Percentiles rank a stretch among this genome's conserved stretches.
Evolutionary conservation across 2,797 vertebrate genomes (phyloP).

Genomic region (Percopsis omiscomaycus): DNA sequence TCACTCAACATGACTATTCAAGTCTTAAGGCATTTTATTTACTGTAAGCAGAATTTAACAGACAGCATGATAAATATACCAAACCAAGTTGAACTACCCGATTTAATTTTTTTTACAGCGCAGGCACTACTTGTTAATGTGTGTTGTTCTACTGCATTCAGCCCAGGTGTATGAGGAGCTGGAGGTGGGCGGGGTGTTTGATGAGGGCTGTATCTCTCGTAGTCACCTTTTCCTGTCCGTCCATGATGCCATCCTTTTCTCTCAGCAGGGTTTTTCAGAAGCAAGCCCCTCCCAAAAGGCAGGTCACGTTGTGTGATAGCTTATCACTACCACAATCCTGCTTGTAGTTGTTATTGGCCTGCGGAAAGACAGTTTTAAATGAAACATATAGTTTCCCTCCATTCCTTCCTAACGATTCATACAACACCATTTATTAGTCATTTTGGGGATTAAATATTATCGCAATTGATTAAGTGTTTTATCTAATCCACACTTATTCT

Average conservation of each 20-base stretch:
- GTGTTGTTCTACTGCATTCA: constrained; percentile 52
- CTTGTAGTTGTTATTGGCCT: not conserved
- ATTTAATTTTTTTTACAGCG: not conserved
- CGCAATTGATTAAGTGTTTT: not conserved
- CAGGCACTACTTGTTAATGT: constrained; percentile 10
- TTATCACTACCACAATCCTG: constrained; percentile 34
- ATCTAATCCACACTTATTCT: not conserved
- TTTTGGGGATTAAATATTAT: not conserved
- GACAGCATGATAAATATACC: too few species aligned
- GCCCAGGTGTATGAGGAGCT: constrained; percentile 91
- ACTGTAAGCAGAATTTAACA: too few species aligned
- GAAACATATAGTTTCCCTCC: too few species aligned
- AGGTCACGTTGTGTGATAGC: constrained; percentile 25
- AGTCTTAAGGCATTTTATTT: not conserved
- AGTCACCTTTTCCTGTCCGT: constrained; percentile 85
- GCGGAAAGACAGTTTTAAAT: constrained; percentile 13
- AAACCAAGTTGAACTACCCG: too few species aligned
- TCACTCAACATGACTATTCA: too few species aligned
- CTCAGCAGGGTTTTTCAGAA: constrained; percentile 68
- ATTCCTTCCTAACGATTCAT: too few species aligned
- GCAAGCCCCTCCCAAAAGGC: constrained; percentile 40
- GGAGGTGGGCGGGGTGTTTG: constrained; percentile 84
- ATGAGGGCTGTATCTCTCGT: constrained; percentile 80
- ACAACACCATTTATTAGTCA: not conserved
- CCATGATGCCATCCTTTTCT: constrained; percentile 86